phyloP scores from a whole-genome alignment of 2,113 vertebrate species.

The Aspidoscelis tigris region DNA sequence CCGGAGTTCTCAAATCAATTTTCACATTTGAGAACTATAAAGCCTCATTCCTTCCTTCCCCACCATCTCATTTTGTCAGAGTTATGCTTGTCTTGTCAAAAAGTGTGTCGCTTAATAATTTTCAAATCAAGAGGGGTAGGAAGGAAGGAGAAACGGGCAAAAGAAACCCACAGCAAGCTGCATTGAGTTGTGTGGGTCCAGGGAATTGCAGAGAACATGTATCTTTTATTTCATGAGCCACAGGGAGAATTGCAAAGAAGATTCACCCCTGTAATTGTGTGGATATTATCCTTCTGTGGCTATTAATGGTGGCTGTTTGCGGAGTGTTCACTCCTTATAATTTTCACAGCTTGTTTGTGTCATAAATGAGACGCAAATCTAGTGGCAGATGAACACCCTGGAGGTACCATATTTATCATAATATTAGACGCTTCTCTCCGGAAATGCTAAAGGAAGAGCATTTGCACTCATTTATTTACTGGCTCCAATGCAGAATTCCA shows the following conservation, averaged over 20 bases:
- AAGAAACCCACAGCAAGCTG: conserved; percentile 30
- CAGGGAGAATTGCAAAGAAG: conserved; percentile 53
- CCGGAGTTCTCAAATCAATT: conserved; percentile 73
- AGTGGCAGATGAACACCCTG: conserved; percentile 31
- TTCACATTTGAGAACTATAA: conserved; percentile 71
- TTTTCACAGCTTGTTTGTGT: conserved; percentile 51
- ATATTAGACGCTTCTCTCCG: conserved; percentile 43
- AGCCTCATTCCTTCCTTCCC: conserved; percentile 60
- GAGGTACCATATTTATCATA: conserved; percentile 38
- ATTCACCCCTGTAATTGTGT: conserved; percentile 55
- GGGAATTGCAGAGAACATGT: conserved; percentile 36
- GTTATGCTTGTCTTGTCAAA: conserved; percentile 55
- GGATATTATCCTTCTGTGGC: conserved; percentile 52
- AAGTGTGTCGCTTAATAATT: conserved; percentile 53
- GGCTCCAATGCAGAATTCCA: conserved; percentile 44
- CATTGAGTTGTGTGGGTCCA: conserved; percentile 38
- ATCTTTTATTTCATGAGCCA: conserved; percentile 53
- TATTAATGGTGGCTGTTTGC: conserved; percentile 50
- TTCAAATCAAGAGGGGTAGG: conserved; percentile 43
- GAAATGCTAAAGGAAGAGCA: conserved; percentile 46
- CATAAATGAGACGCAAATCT: conserved; percentile 46
- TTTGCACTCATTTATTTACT: conserved; percentile 54
- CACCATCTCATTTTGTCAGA: conserved; percentile 52
- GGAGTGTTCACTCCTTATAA: conserved; percentile 25
- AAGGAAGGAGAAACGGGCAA: conserved; percentile 23